Percentiles rank a stretch among this genome's conserved stretches.
Conservation (phyloP, 1,140 invertebrate genomes). For the Macrobrachium nipponense region DNA sequence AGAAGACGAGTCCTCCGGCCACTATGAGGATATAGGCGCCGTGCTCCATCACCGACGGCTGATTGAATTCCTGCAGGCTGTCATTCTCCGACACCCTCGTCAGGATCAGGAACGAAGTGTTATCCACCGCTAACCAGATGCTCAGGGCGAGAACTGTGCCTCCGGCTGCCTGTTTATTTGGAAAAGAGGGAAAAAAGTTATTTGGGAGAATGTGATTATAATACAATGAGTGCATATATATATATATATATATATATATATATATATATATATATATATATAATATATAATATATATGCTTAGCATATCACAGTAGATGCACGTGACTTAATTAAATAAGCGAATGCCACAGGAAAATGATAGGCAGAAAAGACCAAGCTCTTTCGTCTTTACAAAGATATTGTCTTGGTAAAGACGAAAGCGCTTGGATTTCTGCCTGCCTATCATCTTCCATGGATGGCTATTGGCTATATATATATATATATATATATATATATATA, state of each 20-base stretch:
- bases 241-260: conserved; percentile 42
- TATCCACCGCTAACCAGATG: conserved; percentile 51
- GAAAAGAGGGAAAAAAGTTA: background rate
- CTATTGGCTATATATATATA: no score
- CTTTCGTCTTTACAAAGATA: no score
- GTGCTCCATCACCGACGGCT: conserved; percentile 73
- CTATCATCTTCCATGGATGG: no score
- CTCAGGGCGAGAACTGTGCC: conserved; percentile 41
- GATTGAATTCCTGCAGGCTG: conserved; percentile 72
- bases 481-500: no score
- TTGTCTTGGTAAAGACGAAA: no score
- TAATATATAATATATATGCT: no score
- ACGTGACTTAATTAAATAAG: no score
- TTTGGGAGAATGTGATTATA: background rate
- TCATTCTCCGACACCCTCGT: conserved; percentile 47
- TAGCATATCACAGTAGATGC: no score
- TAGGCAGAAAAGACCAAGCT: no score
- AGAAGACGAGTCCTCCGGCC: conserved; percentile 83
- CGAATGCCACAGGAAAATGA: no score
- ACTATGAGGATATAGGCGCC: conserved; percentile 81
- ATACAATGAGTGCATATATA: conserved; percentile 2
- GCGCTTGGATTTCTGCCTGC: no score
- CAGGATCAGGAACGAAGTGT: conserved; percentile 55
- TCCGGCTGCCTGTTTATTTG: conserved; percentile 41
- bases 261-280: background rate